These are phyloP conservation scores for Physella acuta DNA, from an alignment of 1,140 invertebrate genomes.

Conservation along the genomic window DNA sequence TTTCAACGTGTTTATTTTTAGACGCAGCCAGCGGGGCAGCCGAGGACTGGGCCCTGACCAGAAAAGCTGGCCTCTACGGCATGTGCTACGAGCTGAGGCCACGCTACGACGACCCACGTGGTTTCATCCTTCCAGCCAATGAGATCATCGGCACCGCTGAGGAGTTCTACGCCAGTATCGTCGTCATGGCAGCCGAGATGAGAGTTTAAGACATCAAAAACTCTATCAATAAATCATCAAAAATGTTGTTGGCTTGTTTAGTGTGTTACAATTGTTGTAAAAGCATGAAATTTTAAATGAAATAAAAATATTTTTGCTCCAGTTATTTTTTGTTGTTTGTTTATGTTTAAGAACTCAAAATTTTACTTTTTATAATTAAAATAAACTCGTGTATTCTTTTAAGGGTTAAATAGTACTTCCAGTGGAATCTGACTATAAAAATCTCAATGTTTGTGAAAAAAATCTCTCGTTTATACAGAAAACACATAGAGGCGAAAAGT, in stretches of 20 bases:
- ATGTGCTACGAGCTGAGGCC: conserved; percentile 33
- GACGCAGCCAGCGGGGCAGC: conserved; percentile 13
- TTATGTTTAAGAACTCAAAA: no score
- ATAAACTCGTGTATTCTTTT: no score
- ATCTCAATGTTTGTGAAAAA: no score
- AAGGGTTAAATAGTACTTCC: no score
- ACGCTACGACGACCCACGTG: background rate
- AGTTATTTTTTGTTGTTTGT: background rate
- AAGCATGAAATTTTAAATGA: background rate
- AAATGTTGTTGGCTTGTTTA: no score
- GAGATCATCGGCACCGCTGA: conserved; percentile 2
- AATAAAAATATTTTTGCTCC: background rate
- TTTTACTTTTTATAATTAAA: no score
- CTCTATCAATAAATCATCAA: no score
- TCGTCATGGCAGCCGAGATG: background rate
- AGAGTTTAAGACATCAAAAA: background rate
- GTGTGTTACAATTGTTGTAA: no score
- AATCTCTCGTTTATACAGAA: no score
- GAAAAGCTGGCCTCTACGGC: conserved; percentile 22
- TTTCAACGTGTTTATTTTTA: no score
- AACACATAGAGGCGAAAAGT: no score
- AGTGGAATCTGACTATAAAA: no score
- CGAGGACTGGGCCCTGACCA: conserved; percentile 28
- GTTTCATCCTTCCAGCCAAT: background rate
- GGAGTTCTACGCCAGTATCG: conserved; percentile 9